Evolutionary conservation across 2,797 vertebrate genomes (phyloP), one percentile per base, ranked within the genome.

Genomic region (Peromyscus eremicus): DNA sequence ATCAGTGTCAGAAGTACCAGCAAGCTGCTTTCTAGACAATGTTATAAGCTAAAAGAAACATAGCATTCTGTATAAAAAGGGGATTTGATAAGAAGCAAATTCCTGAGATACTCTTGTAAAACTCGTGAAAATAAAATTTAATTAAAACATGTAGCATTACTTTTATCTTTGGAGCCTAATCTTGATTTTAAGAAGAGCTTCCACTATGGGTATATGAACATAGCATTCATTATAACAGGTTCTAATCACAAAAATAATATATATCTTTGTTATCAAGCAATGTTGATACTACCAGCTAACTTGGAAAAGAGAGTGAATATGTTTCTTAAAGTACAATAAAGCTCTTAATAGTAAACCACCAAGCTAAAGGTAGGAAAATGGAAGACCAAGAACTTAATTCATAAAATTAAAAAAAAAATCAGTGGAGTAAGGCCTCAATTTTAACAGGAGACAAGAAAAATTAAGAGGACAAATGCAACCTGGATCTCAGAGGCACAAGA

Each of bases 41-140:
- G 86, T 60, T 70, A 62, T 68, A 88, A 84, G 93, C 83, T 77
- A 81, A 66, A 66, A 80, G 32, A 60, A 90, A 82, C 23, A 71
- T 37, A 52, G 6, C 34, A 57, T 19, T n/a, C 4, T 52, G 60
- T 62, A 4, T 55, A 64, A 55, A 13, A 86, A 86, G 21, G 14
- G 32, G 37, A 68, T 94, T 71, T 86, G 10, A 49, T 87, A n/a
- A 49, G 88, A 94, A 94, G 9, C 10, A 83, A 73, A 60, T 83
- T 82, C 75, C 17, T 97, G 75, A 70, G 77, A 76, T 91, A 87
- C 60, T 91, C 85, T 43, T 60, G n/a, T 34, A 16, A 89, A 89
- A 75, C 40, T 8, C 7, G 27, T 37, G 66, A 27, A 89, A 91
- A 70, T 9, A 9, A 49, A 79, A 82, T 12, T n/a, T 70, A 25